Evolutionary conservation across 1,140 invertebrate species (phyloP), one percentile per base, ranked within the genome.

Genomic region (Theocolax elegans): DNA sequence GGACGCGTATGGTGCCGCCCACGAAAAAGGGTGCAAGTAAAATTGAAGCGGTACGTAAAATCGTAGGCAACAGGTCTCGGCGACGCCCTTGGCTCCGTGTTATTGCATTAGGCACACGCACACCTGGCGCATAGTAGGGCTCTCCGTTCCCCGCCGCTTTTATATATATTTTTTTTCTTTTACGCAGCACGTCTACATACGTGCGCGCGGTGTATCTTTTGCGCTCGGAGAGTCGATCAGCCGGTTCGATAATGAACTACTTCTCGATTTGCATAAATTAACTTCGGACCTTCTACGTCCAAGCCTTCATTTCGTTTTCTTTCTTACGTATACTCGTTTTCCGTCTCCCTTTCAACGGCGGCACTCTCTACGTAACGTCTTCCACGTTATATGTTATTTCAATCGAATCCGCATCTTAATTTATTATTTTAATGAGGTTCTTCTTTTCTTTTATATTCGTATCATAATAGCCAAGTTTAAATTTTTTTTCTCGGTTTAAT

Each of bases 201-300:
- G 49, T 38, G 31, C 0, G 19, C 21, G 29, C 4, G 10, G 53
- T 51, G 19, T 35, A 38, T 38, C 27, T 12, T 35, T 25, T 17
- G 17, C 35, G 31, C 31, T 10, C 7, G 13, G 56, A 54, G 60
- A 68, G 51, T 67, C 74, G 76, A 79, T 76, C 72, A 23, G 66
- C 53, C 54, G 60, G 35, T 63, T 74, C 71, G 77, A 77, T 79
- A 78, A 62, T 70, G 42, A 71, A 56, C 71, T 58, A 67, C 69
- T 72, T 72, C 65, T 69, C 74, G 70, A 80, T 81, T 80, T 79
- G 72, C 79, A 79, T 79, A 78, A 78, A 78, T 79, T 78, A 75
- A 76, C 73, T 23, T 31, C 38, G 42, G 27, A 44, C 51, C 4
- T 4, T 27, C 17, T 27, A 60, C 17, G 40, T 60, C 8, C 1